Evolutionary conservation across 2,888 invertebrate genomes (phyloP), one percentile per base, ranked within the genome.

Genomic region (Heliothis peltigera): DNA sequence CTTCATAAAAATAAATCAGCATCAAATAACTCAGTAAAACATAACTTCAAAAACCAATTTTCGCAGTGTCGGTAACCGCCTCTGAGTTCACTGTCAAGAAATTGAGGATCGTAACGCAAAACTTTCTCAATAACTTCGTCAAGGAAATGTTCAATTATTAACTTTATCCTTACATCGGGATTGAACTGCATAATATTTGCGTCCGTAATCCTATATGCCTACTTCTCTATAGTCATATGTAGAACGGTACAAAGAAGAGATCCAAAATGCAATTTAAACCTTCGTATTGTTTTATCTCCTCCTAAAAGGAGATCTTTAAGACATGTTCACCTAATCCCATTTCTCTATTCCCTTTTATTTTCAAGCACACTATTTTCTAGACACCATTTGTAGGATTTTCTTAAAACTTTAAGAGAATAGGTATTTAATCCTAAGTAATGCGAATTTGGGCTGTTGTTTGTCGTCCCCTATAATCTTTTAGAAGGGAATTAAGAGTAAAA

Each of bases 111-210:
- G 68, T 74, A 79, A 70, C 73, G 70, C 66, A 61, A 75, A 91
- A 91, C 86, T 89, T 91, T 88, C 84, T 84, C 87, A 89, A 91
- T 91, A 89, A 86, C 75, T 85, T 70, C 75, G 78, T 75, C 71
- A 84, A 87, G 87, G 70, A 89, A 86, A 87, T 87, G 85, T 89
- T 87, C 89, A 91, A 89, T 90, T 90, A 90, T 90, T 83, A 89
- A 90, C 88, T 91, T 89, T 77, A 82, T 80, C 84, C 79, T 72
- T 81, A 77, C 84, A 84, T 70, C 62, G 53, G 63, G 62, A 67
- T 32, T 49, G 56, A 35, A 66, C 46, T 70, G 65, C 70, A 76
- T 76, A 59, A 15, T 46, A 61, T 56, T 64, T 65, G 39, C 66
- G 56, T 60, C 53, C 64, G 68, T 73, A n/a, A 4, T 39, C 6